These are phyloP conservation scores for Acanthis flammea DNA, from an alignment of 2,797 vertebrate genomes.

Conservation along the genomic window DNA sequence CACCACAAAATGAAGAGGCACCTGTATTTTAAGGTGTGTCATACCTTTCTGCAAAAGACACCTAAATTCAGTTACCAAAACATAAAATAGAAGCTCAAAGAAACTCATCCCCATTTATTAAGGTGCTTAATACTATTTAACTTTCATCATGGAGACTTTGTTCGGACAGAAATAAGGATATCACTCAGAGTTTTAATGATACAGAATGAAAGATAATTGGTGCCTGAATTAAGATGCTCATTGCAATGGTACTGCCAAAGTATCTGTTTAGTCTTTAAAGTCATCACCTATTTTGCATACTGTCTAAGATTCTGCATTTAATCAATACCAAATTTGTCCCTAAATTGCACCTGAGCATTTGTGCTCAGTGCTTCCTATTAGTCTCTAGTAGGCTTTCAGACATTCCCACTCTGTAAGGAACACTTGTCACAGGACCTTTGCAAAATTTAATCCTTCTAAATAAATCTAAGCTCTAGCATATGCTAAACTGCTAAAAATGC, in stretches of 20 bases:
- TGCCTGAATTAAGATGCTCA: background rate
- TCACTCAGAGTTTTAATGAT: background rate
- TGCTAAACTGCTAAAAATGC: background rate
- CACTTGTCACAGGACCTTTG: background rate
- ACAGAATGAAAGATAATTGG: background rate
- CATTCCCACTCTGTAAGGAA: background rate
- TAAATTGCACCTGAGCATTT: background rate
- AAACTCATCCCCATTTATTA: background rate
- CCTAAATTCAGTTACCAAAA: background rate
- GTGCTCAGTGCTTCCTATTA: background rate
- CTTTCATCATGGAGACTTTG: background rate
- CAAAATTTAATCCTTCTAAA: slow-evolving; percentile 13
- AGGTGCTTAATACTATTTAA: background rate
- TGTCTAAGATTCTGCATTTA: background rate
- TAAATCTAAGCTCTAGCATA: background rate
- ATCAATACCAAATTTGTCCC: background rate
- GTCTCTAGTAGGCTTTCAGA: background rate
- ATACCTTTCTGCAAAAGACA: background rate
- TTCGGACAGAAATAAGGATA: background rate
- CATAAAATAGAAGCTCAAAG: background rate
- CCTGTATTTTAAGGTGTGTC: background rate
- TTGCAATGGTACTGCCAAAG: background rate
- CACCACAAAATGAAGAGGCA: background rate
- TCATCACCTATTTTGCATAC: background rate
- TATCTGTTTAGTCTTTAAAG: background rate